Evolutionary conservation across 2,113 vertebrate genomes (phyloP), one percentile per base, ranked within the genome.

Genomic region (Sialia sialis): DNA sequence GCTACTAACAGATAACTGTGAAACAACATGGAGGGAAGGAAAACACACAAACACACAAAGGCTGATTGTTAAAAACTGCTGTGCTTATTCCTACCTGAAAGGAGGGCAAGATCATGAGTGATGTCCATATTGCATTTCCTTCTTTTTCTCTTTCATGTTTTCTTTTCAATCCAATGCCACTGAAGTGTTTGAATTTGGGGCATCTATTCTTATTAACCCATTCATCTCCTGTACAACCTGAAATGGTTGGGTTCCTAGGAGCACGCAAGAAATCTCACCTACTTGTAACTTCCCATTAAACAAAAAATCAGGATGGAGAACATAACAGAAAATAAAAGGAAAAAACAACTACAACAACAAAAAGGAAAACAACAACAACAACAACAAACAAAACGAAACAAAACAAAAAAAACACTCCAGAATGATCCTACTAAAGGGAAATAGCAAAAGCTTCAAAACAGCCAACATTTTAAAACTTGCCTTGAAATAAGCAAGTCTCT

Each of bases 1-100:
- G 93, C 77, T 95, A 86, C 96, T 67, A 95, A 96, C 72, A 97
- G 97, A 96, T 95, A 95, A 96, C 87, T 92, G 94, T 73, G 84
- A 77, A 97, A 97, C 89, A 96, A 95, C 49, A 94, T 34, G 72
- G 92, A 96, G 89, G 76, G 88, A 69, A 93, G 85, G 84, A 89
- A 95, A 96, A 93, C 80, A 90, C 51, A 90, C 55, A 89, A 23
- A 59, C 36, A 67, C 79, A 84, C 55, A 90, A 92, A 83, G 27
- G 43, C 52, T 78, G 56, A 87, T 68, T 95, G 94, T 94, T 69
- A 36, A 85, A 94, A 97, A 82, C 73, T 87, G 79, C 62, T 41
- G 39, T 7, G 38, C 34, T 36, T 48, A 25, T 19, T 79, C 82
- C 96, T 39, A 82, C 93, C 76, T 89, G 72, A 75, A 96, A 94